Evolutionary conservation across 2,113 vertebrate genomes (phyloP).

Genomic region (Hippocampus mohnikei): DNA sequence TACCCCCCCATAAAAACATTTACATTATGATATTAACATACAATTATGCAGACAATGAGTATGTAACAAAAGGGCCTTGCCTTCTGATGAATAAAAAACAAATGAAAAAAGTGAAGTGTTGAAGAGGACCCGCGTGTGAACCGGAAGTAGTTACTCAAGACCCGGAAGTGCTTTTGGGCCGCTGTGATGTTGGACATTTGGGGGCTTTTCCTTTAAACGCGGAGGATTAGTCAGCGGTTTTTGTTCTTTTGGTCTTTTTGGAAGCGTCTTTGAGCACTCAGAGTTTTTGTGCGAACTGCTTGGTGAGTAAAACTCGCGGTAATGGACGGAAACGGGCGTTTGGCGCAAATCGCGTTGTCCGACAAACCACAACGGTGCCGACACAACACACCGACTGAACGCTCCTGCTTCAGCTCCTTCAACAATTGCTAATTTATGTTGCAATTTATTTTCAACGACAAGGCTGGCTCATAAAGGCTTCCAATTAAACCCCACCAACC

Average conservation of each 20-base stretch:
- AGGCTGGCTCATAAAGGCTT: no score
- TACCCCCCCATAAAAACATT: no score
- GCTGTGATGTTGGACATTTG: slow-evolving; percentile 3
- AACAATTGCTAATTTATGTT: no score
- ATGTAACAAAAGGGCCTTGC: no score
- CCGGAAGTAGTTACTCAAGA: slow-evolving; percentile 22
- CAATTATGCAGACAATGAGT: no score
- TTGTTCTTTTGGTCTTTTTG: not conserved
- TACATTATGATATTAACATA: no score
- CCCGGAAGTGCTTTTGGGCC: slow-evolving; percentile 8
- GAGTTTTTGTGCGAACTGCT: not conserved
- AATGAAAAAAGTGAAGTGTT: not conserved
- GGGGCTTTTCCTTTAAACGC: not conserved
- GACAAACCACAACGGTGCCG: no score
- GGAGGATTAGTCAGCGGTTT: not conserved
- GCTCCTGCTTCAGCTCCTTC: no score
- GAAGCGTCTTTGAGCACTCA: not conserved
- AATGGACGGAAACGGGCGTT: not conserved
- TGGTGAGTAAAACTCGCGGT: not conserved
- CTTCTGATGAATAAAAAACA: no score
- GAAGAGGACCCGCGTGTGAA: not conserved
- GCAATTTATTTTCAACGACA: no score
- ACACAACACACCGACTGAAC: no score
- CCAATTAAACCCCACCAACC: no score
- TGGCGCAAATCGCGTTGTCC: not conserved